Evolutionary conservation across 2,113 vertebrate genomes (phyloP), one percentile per base, ranked within the genome.

Genomic region (Macaca nemestrina): DNA sequence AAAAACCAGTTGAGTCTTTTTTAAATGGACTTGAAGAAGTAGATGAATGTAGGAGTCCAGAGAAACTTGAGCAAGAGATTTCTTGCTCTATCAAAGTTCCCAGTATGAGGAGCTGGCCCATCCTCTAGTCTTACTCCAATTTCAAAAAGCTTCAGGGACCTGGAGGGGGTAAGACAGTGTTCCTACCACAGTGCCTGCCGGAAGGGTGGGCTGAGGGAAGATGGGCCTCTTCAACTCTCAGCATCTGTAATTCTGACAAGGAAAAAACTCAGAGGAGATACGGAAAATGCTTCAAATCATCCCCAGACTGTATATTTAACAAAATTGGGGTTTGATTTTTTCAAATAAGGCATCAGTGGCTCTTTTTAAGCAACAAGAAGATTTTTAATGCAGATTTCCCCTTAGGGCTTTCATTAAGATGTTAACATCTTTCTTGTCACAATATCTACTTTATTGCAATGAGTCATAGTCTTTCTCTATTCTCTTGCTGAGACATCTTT

Each of bases 401-500:
- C 95, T 95, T 61, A 70, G 90, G 82, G 97, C 45, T 96, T 95
- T 96, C 95, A 97, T 97, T 96, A 97, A 96, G 90, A 97, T 93
- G 94, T 98, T 97, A 96, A 86, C 85, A 96, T 96, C 89, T 92
- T 86, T 95, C 97, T 95, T 98, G 97, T 97, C 97, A 97, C 86
- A 98, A 97, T 97, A 97, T 96, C 95, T 94, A 95, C 96, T 81
- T 93, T 93, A 97, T 92, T 75, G 92, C 81, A 90, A 75, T 92
- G 96, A 98, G 70, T 97, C 95, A 94, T 20, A 38, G 45, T 30
- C 7, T 52, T 70, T 94, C 80, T 89, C 78, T 45, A 70, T 94
- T 92, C 93, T 97, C 89, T 84, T 5, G 57, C 87, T 95, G 89
- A 97, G 87, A 97, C 86, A 88, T 78, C 57, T 95, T 86, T 84